Conservation (phyloP, 2,113 vertebrate genomes). For the Panurus biarmicus region DNA sequence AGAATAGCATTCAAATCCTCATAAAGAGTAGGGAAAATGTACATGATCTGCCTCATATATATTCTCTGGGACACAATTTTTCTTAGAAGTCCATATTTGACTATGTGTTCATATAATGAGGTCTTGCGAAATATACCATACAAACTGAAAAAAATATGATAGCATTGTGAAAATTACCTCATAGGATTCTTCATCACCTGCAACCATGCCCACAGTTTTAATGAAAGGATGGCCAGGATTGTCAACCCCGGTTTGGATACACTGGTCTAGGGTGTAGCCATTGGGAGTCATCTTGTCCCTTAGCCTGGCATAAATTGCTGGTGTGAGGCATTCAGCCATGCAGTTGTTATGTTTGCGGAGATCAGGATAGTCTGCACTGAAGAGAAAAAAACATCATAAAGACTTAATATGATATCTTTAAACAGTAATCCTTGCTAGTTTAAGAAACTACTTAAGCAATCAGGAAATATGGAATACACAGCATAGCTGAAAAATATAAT, state of each 20-base stretch:
- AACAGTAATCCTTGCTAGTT: not conserved
- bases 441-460: not conserved
- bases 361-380: not conserved
- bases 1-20: not conserved
- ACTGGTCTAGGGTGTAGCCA: not conserved
- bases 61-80: not conserved
- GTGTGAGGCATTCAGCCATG: not conserved
- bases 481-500: not conserved
- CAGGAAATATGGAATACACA: not conserved
- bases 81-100: not conserved
- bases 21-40: not conserved
- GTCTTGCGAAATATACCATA: not conserved
- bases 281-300: not conserved
- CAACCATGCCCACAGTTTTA: not conserved
- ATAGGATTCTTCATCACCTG: not conserved
- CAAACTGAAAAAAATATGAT: not conserved
- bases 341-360: not conserved
- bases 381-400: not conserved
- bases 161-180: not conserved
- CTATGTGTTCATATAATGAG: not conserved
- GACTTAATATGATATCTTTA: not conserved
- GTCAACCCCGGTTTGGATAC: not conserved
- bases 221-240: not conserved
- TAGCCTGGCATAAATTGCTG: not conserved
- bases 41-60: not conserved